Evolutionary conservation across 1,140 invertebrate species (phyloP), one percentile per base, ranked within the genome.

Genomic region (Drosophila sulfurigaster): DNA sequence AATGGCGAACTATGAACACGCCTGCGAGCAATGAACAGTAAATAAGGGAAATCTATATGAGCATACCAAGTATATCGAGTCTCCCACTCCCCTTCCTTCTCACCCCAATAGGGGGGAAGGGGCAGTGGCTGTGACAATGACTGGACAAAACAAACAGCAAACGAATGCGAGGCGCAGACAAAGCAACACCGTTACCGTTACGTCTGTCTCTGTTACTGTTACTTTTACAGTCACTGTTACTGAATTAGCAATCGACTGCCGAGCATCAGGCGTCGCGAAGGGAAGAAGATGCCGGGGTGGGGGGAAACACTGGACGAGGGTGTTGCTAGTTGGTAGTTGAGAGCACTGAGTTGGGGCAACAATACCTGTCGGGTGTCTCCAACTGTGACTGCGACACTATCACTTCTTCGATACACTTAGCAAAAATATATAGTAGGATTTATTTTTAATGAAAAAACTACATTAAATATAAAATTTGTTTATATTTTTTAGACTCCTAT

Each of bases 221-320:
- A 75, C 71, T 49, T 25, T 35, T 45, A 32, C 62, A 15, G 45
- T 46, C 30, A 65, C 64, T 60, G 59, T 68, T 45, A 46, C 63
- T 79, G 70, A 74, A 79, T 79, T 78, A 79, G 75, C 78, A 74
- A 79, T 77, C 72, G 76, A 57, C 41, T 71, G 30, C 49, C 32
- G 64, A 28, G 10, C 49, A n/a, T 78, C 32, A 13, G 35, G 7
- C 49, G 15, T 78, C 41, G 15, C 15, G 49, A 59, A 25, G n/a
- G 13, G 0, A 20, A 20, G 20, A n/a, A 13, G 41, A 6, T n/a
- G 8, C 6, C 51, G 20, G 28, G 25, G 11, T 7, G 10, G 2
- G 15, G 15, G 13, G 25, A 13, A 11, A 25, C 7, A 32, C 35
- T 38, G 35, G 49, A 28, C 11, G 49, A 25, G 54, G 4, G 32